A percentile compares a stretch with the other conserved stretches of the same genome.
Conservation (phyloP, 1,140 invertebrate species). For the Muscidifurax raptorellus region DNA sequence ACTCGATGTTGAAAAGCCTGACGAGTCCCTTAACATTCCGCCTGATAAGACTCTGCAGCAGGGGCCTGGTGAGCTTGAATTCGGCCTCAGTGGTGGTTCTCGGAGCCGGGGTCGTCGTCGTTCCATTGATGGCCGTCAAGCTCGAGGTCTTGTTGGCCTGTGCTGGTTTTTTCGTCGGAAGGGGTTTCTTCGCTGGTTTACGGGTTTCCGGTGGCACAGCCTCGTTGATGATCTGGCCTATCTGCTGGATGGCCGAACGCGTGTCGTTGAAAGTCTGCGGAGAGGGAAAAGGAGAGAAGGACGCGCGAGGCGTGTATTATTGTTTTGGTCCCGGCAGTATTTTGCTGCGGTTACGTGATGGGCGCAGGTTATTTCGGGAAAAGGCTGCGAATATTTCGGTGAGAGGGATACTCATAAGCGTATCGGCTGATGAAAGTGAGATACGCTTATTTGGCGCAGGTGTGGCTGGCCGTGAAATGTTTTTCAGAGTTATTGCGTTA, state of each 20-base stretch:
- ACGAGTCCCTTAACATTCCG: slow-evolving; percentile 74
- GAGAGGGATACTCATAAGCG: background rate
- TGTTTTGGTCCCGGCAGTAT: background rate
- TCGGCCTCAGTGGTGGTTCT: slow-evolving; percentile 61
- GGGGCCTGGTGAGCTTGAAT: slow-evolving; percentile 65
- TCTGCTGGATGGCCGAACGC: slow-evolving; percentile 70
- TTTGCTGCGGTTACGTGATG: background rate
- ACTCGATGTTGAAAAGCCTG: slow-evolving; percentile 75
- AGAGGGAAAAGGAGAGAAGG: slow-evolving; percentile 14
- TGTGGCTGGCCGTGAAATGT: background rate
- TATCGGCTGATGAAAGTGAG: background rate
- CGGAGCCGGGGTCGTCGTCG: background rate
- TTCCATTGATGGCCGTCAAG: background rate
- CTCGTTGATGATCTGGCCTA: slow-evolving; percentile 66
- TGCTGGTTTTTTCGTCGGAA: background rate
- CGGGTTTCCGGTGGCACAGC: slow-evolving; percentile 68
- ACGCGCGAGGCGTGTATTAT: background rate
- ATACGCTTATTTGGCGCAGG: slow-evolving; percentile 4
- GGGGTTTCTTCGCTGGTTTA: slow-evolving; percentile 50
- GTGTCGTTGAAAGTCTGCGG: slow-evolving; percentile 74
- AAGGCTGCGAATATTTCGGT: background rate
- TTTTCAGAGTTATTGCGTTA: background rate
- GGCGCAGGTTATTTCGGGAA: background rate
- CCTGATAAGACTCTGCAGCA: slow-evolving; percentile 66
- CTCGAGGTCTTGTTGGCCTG: background rate